These are phyloP conservation scores for Lithophane semibrunnea DNA, from an alignment of 2,888 invertebrate genomes.

Conservation along the genomic window DNA sequence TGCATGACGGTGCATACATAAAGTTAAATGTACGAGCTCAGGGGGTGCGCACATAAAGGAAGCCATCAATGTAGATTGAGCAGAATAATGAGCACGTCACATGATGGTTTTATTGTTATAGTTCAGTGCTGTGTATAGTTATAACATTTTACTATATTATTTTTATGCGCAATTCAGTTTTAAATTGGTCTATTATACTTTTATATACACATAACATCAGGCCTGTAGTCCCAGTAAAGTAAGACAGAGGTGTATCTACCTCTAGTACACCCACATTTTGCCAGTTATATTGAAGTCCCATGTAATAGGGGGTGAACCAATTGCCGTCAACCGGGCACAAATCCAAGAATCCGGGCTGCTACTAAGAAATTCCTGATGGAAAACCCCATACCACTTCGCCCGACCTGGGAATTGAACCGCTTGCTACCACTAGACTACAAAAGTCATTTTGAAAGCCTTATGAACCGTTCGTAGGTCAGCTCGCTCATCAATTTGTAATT, in stretches of 20 bases:
- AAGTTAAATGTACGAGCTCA: slow-evolving; percentile 2
- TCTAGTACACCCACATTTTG: background rate
- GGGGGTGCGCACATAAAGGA: slow-evolving; percentile 12
- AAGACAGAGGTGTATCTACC: background rate
- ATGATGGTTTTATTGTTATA: slow-evolving; percentile 16
- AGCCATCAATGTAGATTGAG: slow-evolving; percentile 40
- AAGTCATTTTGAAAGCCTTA: background rate
- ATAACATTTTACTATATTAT: background rate
- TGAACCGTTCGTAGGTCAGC: background rate
- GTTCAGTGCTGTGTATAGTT: slow-evolving; percentile 13
- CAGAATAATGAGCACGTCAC: slow-evolving; percentile 10
- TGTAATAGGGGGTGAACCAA: background rate
- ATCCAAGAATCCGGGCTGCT: background rate
- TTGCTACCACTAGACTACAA: background rate
- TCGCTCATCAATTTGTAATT: background rate
- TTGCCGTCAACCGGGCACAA: background rate
- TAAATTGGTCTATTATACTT: background rate
- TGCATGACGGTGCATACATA: slow-evolving; percentile 14
- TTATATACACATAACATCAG: background rate
- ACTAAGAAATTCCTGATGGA: background rate
- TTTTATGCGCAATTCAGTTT: background rate
- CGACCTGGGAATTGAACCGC: background rate
- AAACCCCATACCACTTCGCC: background rate
- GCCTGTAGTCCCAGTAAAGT: too few relatives aligned
- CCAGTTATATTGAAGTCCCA: background rate